A percentile compares a stretch with the other conserved stretches of the same genome.
phyloP scores from a whole-genome alignment of 2,888 invertebrate genomes.

The Ornithoptera priamus region DNA sequence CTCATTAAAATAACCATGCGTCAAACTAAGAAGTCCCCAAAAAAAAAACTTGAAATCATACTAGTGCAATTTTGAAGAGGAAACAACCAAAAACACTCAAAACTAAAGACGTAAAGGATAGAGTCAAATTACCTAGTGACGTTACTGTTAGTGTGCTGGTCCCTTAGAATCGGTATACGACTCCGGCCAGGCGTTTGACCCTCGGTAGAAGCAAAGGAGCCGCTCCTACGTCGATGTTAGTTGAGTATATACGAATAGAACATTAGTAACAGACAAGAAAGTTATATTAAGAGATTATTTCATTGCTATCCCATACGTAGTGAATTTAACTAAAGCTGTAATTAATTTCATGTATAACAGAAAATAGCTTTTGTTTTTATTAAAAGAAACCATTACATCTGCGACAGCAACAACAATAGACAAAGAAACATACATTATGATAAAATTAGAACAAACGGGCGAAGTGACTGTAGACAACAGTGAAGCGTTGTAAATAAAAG shows the following conservation, averaged over 20 bases:
- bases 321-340: constrained; percentile 3
- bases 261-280: constrained; percentile 62
- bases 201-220: constrained; percentile 75
- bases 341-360: neutral
- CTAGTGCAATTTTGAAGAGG: neutral
- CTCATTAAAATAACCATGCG: constrained; percentile 32
- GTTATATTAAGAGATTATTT: constrained; percentile 39
- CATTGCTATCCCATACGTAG: constrained; percentile 53
- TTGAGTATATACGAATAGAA: constrained; percentile 67
- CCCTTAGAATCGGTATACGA: constrained; percentile 76
- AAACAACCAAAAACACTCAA: constrained; percentile 5
- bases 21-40: constrained; percentile 12
- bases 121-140: constrained; percentile 65
- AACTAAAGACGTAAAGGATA: constrained; percentile 21
- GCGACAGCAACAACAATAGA: constrained; percentile 42
- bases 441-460: constrained; percentile 28
- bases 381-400: constrained; percentile 40
- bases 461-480: neutral
- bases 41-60: constrained; percentile 12
- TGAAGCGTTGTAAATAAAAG: neutral
- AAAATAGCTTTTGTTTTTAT: neutral
- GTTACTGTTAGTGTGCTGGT: constrained; percentile 75
- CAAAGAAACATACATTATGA: constrained; percentile 24
- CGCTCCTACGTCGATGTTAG: constrained; percentile 75
- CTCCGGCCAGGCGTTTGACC: constrained; percentile 75